These are phyloP conservation scores for Zaprionus nigranus DNA, from an alignment of 1,140 invertebrate genomes.

Conservation along the genomic window DNA sequence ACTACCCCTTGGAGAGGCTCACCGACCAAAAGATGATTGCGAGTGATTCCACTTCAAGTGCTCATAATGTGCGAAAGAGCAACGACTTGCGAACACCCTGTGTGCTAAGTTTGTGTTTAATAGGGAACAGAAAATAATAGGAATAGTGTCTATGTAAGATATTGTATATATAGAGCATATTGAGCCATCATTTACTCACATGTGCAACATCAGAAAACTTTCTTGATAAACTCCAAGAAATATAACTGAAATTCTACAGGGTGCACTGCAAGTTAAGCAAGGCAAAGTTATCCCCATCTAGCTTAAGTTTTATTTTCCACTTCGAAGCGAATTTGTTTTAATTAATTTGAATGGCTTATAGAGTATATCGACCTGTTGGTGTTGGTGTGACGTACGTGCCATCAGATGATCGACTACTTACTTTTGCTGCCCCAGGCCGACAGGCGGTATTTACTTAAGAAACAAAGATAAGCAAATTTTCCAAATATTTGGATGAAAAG, in stretches of 20 bases:
- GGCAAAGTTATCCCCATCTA: not conserved
- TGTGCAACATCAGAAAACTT: too few species aligned
- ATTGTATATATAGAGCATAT: too few species aligned
- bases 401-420: slow-evolving; percentile 25
- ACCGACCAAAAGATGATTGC: slow-evolving; percentile 1
- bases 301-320: not conserved
- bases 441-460: slow-evolving; percentile 13
- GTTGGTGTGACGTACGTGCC: slow-evolving; percentile 24
- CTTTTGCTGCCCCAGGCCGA: not conserved
- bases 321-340: not conserved
- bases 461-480: slow-evolving; percentile 27
- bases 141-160: too few species aligned
- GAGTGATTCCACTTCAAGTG: not conserved
- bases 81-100: not conserved
- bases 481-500: slow-evolving; percentile 13
- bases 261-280: not conserved
- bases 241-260: not conserved
- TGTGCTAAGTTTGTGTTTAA: too few species aligned
- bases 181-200: too few species aligned
- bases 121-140: too few species aligned
- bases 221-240: too few species aligned
- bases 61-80: not conserved
- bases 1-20: slow-evolving; percentile 10
- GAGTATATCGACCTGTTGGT: not conserved
- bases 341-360: not conserved